Conservation (phyloP, 2,113 vertebrate species). For the Leucosticte australis region DNA sequence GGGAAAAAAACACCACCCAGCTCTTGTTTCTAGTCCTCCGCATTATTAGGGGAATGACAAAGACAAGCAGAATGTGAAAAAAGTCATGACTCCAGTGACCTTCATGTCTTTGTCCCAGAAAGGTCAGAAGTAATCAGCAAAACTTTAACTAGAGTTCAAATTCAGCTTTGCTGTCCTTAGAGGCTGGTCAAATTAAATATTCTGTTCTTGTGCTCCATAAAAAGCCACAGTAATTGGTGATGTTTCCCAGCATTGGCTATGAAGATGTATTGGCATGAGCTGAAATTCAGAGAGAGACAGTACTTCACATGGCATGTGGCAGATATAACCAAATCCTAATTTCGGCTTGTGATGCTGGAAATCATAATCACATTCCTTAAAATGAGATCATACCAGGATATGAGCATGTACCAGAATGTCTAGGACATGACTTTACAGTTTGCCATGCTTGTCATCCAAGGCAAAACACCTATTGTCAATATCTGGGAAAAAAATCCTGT, state of each 20-base stretch:
- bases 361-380: slow-evolving; percentile 11
- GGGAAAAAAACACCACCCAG: slow-evolving; percentile 16
- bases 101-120: slow-evolving; percentile 59
- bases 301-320: not conserved
- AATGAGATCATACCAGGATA: not conserved
- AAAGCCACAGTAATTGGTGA: slow-evolving; percentile 23
- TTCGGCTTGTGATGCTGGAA: not conserved
- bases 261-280: not conserved
- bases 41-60: slow-evolving; percentile 62
- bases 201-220: slow-evolving; percentile 32
- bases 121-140: slow-evolving; percentile 65
- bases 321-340: not conserved
- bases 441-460: not conserved
- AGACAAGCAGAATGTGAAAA: slow-evolving; percentile 59
- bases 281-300: not conserved
- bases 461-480: not conserved
- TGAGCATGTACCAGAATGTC: not conserved
- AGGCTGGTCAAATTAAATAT: slow-evolving; percentile 53
- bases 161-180: slow-evolving; percentile 39
- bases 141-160: slow-evolving; percentile 69
- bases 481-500: not conserved
- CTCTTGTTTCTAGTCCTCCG: slow-evolving; percentile 50
- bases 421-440: not conserved
- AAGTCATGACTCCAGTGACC: slow-evolving; percentile 58
- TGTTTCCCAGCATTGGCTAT: slow-evolving; percentile 11